Conservation (phyloP, 2,113 vertebrate species). For the Catharus fuscescens region DNA sequence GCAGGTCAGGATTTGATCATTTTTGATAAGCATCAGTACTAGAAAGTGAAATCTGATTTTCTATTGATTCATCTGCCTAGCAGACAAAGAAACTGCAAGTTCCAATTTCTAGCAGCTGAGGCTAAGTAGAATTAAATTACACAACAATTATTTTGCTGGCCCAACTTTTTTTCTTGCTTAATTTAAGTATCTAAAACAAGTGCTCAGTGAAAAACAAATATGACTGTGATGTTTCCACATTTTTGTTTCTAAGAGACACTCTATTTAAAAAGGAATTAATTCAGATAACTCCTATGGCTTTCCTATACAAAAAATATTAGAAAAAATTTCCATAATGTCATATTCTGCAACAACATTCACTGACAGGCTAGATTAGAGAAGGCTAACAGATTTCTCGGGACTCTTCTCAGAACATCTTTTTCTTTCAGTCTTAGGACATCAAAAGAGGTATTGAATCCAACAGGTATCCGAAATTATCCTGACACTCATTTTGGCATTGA, state of each 20-base stretch:
- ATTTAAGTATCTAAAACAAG: not conserved
- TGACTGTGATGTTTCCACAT: not conserved
- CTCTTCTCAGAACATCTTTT: not conserved
- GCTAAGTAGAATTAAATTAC: not conserved
- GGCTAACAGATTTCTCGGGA: not conserved
- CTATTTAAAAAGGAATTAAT: not conserved
- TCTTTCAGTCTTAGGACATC: not conserved
- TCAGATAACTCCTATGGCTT: not conserved
- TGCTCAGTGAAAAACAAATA: not conserved
- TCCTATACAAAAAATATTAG: not conserved
- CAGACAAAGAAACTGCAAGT: not conserved
- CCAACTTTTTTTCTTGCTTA: not conserved
- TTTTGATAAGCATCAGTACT: not conserved
- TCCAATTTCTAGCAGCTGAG: not conserved
- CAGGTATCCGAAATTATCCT: not conserved
- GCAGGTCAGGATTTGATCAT: not conserved
- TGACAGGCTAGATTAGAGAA: not conserved
- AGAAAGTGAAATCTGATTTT: slow-evolving; percentile 42
- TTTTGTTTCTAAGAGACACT: not conserved
- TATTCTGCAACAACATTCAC: not conserved
- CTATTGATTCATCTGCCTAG: slow-evolving; percentile 4
- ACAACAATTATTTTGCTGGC: not conserved
- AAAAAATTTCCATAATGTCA: not conserved
- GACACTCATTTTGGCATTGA: not conserved
- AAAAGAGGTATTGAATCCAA: not conserved